Conservation (phyloP, 2,888 invertebrate genomes). For the Phortica okadai region DNA sequence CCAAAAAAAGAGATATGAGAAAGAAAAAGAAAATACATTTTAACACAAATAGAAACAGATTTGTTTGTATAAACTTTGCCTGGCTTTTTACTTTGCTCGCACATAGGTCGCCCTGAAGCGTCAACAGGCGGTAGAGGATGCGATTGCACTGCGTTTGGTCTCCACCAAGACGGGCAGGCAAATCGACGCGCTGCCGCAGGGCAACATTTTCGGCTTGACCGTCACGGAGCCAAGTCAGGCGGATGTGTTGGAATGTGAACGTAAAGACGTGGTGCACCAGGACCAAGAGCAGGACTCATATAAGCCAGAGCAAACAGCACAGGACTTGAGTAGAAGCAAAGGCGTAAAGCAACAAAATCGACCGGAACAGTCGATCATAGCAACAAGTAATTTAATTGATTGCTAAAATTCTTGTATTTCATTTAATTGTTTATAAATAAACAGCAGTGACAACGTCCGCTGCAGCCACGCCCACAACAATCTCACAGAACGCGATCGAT, state of each 20-base stretch:
- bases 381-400: conserved; percentile 18
- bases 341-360: conserved; percentile 26
- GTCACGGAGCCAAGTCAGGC: conserved; percentile 84
- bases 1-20: neutral
- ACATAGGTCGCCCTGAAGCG: conserved; percentile 93
- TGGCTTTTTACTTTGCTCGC: conserved; percentile 35
- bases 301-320: conserved; percentile 34
- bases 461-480: conserved; percentile 62
- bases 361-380: conserved; percentile 42
- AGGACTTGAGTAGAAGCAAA: conserved; percentile 52
- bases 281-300: conserved; percentile 35
- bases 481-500: conserved; percentile 87
- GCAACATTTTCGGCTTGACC: conserved; percentile 92
- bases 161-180: conserved; percentile 88
- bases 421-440: neutral
- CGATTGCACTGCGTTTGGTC: conserved; percentile 93
- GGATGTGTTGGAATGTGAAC: neutral
- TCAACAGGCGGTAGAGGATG: conserved; percentile 98
- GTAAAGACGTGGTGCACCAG: conserved; percentile 23
- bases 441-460: conserved; percentile 41
- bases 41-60: neutral
- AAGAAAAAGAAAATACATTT: neutral
- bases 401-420: neutral
- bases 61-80: conserved; percentile 19
- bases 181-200: conserved; percentile 87